Conservation (phyloP, 2,797 vertebrate species). For the Micropoecilia bifurca region DNA sequence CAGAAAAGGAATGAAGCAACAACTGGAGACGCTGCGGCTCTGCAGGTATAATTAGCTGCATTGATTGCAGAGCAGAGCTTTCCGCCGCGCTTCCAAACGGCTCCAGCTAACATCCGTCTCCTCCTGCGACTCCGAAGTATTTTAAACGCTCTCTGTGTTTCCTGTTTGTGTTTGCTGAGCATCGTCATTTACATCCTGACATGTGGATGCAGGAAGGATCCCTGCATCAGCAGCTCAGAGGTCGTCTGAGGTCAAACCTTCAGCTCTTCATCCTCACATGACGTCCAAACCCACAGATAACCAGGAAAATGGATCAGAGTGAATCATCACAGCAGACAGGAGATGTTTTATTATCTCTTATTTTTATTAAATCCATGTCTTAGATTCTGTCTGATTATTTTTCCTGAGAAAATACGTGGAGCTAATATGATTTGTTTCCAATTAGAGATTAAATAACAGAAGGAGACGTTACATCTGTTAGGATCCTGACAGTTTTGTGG, state of each 20-base stretch:
- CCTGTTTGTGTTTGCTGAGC: conserved; percentile 25
- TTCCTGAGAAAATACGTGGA: background rate
- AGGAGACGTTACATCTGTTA: background rate
- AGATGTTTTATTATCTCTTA: no score
- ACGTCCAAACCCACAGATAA: background rate
- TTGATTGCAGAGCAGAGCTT: conserved; percentile 49
- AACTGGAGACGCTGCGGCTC: conserved; percentile 8
- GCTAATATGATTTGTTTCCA: background rate
- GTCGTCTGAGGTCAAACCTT: background rate
- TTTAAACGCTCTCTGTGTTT: conserved; percentile 21
- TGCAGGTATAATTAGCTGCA: conserved; percentile 49
- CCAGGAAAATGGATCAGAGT: no score
- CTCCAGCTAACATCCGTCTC: conserved; percentile 28
- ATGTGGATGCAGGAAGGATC: background rate
- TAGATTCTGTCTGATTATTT: background rate
- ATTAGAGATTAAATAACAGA: background rate
- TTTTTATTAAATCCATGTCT: background rate
- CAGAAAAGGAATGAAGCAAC: conserved; percentile 1
- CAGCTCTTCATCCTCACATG: background rate
- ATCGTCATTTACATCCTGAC: conserved; percentile 32
- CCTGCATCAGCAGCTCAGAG: background rate
- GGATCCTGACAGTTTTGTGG: no score
- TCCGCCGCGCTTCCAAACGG: conserved; percentile 37
- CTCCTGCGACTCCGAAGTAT: conserved; percentile 42
- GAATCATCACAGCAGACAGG: background rate